Base-by-base conservation (phyloP, 1,140 invertebrate genomes). In the Panulirus ornatus region DNA sequence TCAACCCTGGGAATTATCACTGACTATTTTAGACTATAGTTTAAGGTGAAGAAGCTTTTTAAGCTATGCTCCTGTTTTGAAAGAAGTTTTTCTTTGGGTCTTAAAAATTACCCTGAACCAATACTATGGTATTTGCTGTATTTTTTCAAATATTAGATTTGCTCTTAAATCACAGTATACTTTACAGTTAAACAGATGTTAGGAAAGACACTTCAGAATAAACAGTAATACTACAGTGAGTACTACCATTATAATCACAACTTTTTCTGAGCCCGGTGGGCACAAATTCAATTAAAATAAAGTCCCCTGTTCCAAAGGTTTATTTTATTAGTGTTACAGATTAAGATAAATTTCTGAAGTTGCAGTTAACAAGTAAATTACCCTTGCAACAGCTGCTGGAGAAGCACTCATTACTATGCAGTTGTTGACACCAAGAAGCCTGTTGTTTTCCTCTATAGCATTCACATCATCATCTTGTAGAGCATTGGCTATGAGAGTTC, bases 401-500 rank as follows among this genome's bases (percentile, higher is more conserved):
- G 47, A 30, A 44, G 58, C 54, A 22, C 34, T 14, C 27, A 51
- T 54, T 30, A 82, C 51, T 8, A 82, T 51, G 58, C 79, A 82
- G 79, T 82, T 82, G 8, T 30, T 40, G 3, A 82, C 47, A 30
- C 38, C 79, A 22, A 54, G 42, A 16, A 2, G 79, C 5, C 11
- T 3, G 16, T 51, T 44, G 79, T 47, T 9, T 8, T 51, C 79
- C 51, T 34, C 54, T 30, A 82, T 44, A 34, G 42, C 40, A 34
- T 51, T 14, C 16, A 51, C 79, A 19, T 82, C 79, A 30, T 58
- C 3, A 1, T 1, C 22, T 1, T 51, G 40, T 19, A 82, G 30
- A 14, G 79, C 58, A 51, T 82, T 82, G 47, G 79, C 44, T 30
- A 82, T 51, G 8, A 82, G 47, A 19, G 6, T 63, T 11, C 79